Evolutionary conservation across 2,113 vertebrate genomes (phyloP).

Genomic region (Nasalis larvatus): DNA sequence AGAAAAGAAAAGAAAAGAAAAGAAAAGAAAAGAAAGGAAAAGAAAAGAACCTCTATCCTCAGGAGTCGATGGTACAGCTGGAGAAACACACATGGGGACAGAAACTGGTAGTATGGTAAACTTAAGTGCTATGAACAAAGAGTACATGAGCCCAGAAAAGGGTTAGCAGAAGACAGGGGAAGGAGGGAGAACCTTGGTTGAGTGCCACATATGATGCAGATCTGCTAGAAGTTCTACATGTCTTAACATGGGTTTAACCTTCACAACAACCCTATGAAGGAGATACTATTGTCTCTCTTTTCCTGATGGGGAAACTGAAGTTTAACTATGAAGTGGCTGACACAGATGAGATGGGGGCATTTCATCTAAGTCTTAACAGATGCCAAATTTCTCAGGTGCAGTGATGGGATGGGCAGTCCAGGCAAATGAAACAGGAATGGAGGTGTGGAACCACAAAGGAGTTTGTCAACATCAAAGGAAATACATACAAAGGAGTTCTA

Average conservation of each 20-base stretch:
- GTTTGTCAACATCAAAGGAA: background rate
- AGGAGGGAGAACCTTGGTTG: background rate
- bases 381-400: background rate
- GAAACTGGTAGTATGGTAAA: background rate
- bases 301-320: background rate
- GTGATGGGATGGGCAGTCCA: background rate
- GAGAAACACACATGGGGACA: background rate
- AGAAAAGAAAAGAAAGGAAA: no score
- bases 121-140: background rate
- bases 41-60: background rate
- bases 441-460: background rate
- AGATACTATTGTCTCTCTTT: background rate
- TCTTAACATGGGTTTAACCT: background rate
- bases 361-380: background rate
- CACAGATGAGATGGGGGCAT: background rate
- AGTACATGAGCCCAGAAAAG: background rate
- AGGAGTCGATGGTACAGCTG: background rate
- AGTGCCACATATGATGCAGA: background rate
- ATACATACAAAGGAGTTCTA: background rate
- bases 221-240: background rate
- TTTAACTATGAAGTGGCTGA: background rate
- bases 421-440: background rate
- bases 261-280: background rate
- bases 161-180: background rate
- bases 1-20: accelerated